These are phyloP conservation scores for Acanthurus lineatus DNA, from an alignment of 2,797 vertebrate species.

Conservation along the genomic window DNA sequence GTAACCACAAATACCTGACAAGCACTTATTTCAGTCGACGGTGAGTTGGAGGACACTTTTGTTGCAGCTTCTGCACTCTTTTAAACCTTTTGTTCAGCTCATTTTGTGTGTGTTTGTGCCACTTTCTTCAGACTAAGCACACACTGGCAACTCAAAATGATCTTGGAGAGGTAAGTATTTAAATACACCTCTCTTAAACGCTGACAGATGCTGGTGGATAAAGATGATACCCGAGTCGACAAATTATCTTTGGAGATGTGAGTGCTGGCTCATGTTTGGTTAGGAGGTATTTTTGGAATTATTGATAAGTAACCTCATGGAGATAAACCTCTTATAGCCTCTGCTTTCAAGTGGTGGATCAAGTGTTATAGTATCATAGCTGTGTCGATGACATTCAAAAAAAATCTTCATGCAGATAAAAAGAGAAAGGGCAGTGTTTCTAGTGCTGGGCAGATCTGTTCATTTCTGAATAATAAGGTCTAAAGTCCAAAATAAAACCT, in stretches of 20 bases:
- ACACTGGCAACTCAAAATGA: not conserved
- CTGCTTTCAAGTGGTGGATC: not conserved
- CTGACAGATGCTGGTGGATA: not conserved
- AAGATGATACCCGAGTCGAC: not conserved
- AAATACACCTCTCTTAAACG: conserved; percentile 5
- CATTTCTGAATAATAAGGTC: too few species aligned
- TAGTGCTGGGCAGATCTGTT: too few species aligned
- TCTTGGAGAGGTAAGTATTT: not conserved
- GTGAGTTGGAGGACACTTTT: conserved; percentile 39
- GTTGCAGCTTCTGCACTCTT: conserved; percentile 1
- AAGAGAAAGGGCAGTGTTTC: too few species aligned
- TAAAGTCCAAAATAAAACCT: too few species aligned
- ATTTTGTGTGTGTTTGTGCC: not conserved
- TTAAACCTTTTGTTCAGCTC: conserved; percentile 2
- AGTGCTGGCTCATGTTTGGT: conserved; percentile 2
- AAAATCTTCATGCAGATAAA: too few species aligned
- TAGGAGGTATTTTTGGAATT: conserved; percentile 6
- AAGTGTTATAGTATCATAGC: not conserved
- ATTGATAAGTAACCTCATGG: conserved; percentile 3
- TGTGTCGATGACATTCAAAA: conserved; percentile 7
- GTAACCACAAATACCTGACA: conserved; percentile 9
- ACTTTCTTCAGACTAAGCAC: conserved; percentile 5
- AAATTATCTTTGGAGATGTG: conserved; percentile 4
- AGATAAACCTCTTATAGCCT: not conserved
- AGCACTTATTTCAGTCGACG: conserved; percentile 22